A percentile compares a stretch with the other conserved stretches of the same genome.
phyloP scores from a whole-genome alignment of 2,888 invertebrate species.

The Eristalis intricaria region DNA sequence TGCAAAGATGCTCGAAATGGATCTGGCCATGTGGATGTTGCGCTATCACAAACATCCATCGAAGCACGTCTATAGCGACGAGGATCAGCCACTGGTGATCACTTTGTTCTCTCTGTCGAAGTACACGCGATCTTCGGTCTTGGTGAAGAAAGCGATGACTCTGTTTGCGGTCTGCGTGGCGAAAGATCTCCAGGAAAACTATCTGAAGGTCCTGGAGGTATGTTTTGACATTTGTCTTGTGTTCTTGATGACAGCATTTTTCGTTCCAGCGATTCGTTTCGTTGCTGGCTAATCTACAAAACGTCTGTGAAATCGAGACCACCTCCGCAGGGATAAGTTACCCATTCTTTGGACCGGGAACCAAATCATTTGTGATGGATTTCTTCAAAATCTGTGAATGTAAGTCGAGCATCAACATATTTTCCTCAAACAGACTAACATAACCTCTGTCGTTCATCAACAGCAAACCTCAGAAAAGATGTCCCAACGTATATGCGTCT shows the following conservation, averaged over 20 bases:
- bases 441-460: not conserved
- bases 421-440: not conserved
- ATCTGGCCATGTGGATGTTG: slow-evolving; percentile 83
- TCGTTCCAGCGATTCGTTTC: slow-evolving; percentile 76
- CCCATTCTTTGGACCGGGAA: slow-evolving; percentile 76
- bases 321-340: slow-evolving; percentile 75
- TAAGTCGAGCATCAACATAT: slow-evolving; percentile 11
- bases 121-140: slow-evolving; percentile 73
- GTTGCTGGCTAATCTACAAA: slow-evolving; percentile 77
- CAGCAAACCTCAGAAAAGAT: slow-evolving; percentile 57
- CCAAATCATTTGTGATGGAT: slow-evolving; percentile 75
- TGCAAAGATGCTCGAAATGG: slow-evolving; percentile 83
- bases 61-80: slow-evolving; percentile 75
- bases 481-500: slow-evolving; percentile 75
- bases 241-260: not conserved
- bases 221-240: not conserved
- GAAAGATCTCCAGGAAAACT: slow-evolving; percentile 73
- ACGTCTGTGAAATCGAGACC: slow-evolving; percentile 77
- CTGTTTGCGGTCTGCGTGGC: slow-evolving; percentile 75
- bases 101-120: slow-evolving; percentile 75
- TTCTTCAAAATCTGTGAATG: slow-evolving; percentile 77
- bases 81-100: slow-evolving; percentile 76
- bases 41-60: slow-evolving; percentile 80
- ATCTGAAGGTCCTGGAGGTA: slow-evolving; percentile 77
- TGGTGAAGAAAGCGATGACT: slow-evolving; percentile 76